phyloP scores from a whole-genome alignment of 2,113 vertebrate genomes.

The Willisornis vidua region DNA sequence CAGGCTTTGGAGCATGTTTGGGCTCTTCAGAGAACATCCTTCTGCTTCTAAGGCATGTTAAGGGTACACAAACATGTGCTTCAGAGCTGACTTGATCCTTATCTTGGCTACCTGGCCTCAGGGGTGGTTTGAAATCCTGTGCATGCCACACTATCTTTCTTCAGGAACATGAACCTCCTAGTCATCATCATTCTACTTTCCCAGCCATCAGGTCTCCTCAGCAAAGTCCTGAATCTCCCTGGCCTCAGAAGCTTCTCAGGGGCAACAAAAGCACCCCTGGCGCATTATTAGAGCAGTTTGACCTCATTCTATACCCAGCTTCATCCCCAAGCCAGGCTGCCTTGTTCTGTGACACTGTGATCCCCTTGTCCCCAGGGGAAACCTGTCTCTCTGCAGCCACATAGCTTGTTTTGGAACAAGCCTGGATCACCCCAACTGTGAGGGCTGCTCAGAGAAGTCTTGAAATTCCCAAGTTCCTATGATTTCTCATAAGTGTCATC shows the following conservation, averaged over 20 bases:
- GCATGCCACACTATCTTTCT: neutral
- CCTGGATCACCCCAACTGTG: neutral
- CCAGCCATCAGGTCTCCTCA: neutral
- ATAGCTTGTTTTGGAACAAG: neutral
- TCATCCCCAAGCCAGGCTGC: neutral
- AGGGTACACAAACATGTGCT: accelerated
- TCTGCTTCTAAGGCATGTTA: neutral
- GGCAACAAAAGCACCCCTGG: neutral
- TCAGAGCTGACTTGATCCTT: neutral
- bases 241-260: neutral
- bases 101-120: neutral
- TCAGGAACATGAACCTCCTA: neutral
- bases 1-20: neutral
- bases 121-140: neutral
- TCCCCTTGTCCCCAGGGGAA: neutral
- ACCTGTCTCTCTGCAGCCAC: neutral
- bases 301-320: neutral
- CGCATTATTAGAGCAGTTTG: neutral
- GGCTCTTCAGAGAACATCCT: accelerated
- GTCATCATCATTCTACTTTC: neutral
- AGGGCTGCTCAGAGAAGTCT: neutral
- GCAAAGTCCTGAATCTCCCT: neutral
- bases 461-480: neutral
- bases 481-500: neutral
- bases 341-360: neutral